phyloP scores from a whole-genome alignment of 2,797 vertebrate species.

The Siniperca undulata region DNA sequence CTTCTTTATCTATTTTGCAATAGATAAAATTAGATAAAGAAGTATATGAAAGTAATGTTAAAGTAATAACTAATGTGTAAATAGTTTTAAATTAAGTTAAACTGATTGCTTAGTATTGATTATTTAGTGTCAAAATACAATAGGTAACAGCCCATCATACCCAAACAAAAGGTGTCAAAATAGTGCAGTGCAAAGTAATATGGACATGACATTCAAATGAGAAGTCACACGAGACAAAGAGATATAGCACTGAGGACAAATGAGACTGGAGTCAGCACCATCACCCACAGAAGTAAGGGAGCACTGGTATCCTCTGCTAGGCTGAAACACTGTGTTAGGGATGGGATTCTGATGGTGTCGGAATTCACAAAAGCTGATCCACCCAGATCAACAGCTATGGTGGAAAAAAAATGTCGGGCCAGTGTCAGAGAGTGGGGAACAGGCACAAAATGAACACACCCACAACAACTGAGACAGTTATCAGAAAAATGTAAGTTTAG shows the following conservation, averaged over 20 bases:
- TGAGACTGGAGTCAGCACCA: no score
- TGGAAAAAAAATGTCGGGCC: background rate
- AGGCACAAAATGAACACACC: background rate
- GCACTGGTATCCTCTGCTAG: background rate
- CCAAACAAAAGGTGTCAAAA: background rate
- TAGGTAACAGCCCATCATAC: no score
- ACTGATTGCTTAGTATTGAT: background rate
- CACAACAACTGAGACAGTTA: background rate
- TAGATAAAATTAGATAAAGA: background rate
- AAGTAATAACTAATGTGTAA: background rate
- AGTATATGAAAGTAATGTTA: background rate
- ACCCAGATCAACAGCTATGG: conserved; percentile 17
- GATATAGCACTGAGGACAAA: background rate
- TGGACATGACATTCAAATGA: background rate
- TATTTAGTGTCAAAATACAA: background rate
- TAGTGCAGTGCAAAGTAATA: background rate
- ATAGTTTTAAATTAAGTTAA: background rate
- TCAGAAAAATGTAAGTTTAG: background rate
- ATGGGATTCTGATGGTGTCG: conserved; percentile 20
- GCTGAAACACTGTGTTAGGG: background rate
- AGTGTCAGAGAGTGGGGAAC: conserved; percentile 13
- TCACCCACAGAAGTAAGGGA: background rate
- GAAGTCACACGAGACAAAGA: background rate
- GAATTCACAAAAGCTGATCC: conserved; percentile 11
- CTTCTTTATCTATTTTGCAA: background rate